A percentile compares a stretch with the other conserved stretches of the same genome.
Evolutionary conservation across 2,888 invertebrate genomes (phyloP).

Genomic region (Spisula solida): DNA sequence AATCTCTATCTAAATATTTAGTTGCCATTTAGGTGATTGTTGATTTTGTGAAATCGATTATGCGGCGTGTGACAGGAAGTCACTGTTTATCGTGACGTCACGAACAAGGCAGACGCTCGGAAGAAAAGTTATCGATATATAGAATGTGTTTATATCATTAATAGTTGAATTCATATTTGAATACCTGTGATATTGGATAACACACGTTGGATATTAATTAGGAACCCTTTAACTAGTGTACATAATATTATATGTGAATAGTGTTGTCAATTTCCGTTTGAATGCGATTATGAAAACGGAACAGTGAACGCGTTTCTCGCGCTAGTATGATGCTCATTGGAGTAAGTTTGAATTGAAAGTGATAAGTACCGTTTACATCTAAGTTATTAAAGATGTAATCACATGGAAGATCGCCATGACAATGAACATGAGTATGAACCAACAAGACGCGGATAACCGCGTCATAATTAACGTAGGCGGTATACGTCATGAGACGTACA

Average conservation of each 20-base stretch:
- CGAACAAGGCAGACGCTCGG: conserved; percentile 9
- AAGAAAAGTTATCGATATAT: conserved; percentile 16
- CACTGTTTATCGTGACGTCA: neutral
- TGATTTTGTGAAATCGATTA: neutral
- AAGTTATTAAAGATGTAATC: neutral
- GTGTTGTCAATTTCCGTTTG: conserved; percentile 8
- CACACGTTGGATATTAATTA: neutral
- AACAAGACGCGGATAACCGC: conserved; percentile 92
- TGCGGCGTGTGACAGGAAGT: neutral
- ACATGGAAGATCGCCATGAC: neutral
- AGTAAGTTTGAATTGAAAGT: neutral
- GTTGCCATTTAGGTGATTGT: neutral
- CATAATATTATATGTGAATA: neutral
- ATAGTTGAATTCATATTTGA: neutral
- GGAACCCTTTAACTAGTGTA: neutral
- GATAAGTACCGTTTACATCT: neutral
- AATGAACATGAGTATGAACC: conserved; percentile 44
- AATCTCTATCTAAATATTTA: neutral
- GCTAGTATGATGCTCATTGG: neutral
- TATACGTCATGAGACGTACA: conserved; percentile 94
- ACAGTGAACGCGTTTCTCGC: neutral
- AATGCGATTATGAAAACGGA: neutral
- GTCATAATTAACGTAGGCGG: conserved; percentile 99
- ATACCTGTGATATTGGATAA: neutral
- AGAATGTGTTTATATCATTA: neutral